Conservation (phyloP, 2,113 vertebrate species). For the Cynocephalus volans region DNA sequence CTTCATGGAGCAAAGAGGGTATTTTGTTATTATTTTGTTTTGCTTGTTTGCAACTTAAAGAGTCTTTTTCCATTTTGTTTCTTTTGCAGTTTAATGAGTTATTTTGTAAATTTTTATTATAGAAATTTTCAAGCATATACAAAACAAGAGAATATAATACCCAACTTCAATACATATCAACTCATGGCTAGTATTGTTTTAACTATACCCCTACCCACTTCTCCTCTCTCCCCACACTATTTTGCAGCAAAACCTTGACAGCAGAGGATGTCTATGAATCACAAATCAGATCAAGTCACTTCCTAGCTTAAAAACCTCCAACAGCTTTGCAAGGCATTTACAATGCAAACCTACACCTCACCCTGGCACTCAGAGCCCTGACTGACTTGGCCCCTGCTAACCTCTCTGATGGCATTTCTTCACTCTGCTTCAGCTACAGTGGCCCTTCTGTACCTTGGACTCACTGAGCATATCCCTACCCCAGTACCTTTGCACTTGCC, state of each 20-base stretch:
- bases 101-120: neutral
- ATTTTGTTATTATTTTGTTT: neutral
- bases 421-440: rapidly evolving
- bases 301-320: neutral
- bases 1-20: neutral
- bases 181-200: rapidly evolving
- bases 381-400: neutral
- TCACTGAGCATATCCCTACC: neutral
- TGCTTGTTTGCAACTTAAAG: neutral
- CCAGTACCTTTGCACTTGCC: neutral
- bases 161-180: neutral
- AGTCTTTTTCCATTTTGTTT: neutral
- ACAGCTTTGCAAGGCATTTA: neutral
- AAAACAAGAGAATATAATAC: neutral
- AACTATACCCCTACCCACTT: rapidly evolving
- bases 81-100: neutral
- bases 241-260: neutral
- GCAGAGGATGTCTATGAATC: neutral
- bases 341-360: neutral
- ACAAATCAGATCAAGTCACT: neutral
- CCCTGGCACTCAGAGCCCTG: neutral
- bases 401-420: too few relatives aligned
- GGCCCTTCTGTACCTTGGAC: neutral
- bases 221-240: neutral
- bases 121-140: neutral